Base-by-base conservation (phyloP, 1,140 invertebrate species). In the Oppia nitens region DNA sequence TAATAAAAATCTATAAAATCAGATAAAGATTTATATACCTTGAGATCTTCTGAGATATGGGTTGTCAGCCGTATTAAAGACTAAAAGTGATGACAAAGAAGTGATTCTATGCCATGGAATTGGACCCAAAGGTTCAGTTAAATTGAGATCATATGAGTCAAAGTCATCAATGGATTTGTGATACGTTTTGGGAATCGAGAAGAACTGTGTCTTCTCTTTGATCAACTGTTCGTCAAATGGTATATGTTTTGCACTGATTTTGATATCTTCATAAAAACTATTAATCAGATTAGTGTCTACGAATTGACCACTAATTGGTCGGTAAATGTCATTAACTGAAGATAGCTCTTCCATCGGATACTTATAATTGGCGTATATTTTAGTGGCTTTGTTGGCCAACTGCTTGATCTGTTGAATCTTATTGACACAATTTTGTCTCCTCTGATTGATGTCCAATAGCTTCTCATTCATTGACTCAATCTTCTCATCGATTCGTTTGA, bases 151-250 rank as follows among this genome's bases (percentile, higher is more conserved):
- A 54, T 29, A 11, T 14, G 23, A 32, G 14, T 20, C 27, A 54
- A 20, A 29, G 3, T 23, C 12, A 32, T 32, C 24, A 17, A 9
- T 17, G 6, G 23, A 6, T 48, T 47, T 56, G 4, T 47, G 24
- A 14, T 45, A 6, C 21, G n/a, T n/a, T 2, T 32, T 47, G n/a
- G 29, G n/a, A 6, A 50, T 11, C n/a, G 4, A 9, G 24, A 47
- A 27, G 25, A 56, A 56, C 21, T 56, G 20, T 24, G 47, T 56
- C 29, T 58, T 58, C 3, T 50, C 27, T 32, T 51, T 58, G 27
- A 58, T 24, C 6, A 49, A 25, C 51, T 58, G 47, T 28, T 58
- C 57, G 50, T 58, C 57, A 23, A 50, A 58, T 21, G 57, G 57
- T 24, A 58, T 28, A 32, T 58, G 57, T 20, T 17, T n/a, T 25